Conservation (phyloP, 2,888 invertebrate species). For the Hypselothyrea guttata region DNA sequence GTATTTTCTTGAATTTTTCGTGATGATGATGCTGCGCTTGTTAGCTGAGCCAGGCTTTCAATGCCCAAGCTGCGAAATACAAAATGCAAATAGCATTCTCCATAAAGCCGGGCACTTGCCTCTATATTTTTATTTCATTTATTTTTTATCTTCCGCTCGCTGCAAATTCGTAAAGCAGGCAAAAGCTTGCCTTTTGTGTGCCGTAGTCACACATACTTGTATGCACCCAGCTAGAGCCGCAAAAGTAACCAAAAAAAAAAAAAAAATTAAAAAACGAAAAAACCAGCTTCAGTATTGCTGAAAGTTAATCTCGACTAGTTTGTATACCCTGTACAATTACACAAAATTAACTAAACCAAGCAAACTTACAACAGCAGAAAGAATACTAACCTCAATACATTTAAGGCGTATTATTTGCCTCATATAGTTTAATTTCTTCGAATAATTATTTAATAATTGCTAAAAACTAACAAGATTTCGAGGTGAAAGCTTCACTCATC, state of each 20-base stretch:
- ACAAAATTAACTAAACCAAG: no score
- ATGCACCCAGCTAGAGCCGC: constrained; percentile 15
- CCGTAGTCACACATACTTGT: constrained; percentile 26
- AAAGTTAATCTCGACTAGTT: background rate
- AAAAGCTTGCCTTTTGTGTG: constrained; percentile 54
- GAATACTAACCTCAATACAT: no score
- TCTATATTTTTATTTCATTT: constrained; percentile 9
- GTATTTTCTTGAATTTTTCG: constrained; percentile 47
- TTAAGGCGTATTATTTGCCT: no score
- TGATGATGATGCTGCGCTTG: constrained; percentile 68
- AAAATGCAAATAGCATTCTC: constrained; percentile 63
- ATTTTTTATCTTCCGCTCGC: constrained; percentile 9
- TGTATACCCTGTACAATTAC: background rate
- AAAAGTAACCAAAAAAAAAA: constrained; percentile 39
- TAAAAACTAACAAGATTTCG: no score
- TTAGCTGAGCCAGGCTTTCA: constrained; percentile 58
- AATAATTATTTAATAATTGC: no score
- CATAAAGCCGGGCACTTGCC: constrained; percentile 71
- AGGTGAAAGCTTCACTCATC: background rate
- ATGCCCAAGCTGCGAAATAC: constrained; percentile 37
- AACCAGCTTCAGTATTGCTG: background rate
- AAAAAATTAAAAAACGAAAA: constrained; percentile 30
- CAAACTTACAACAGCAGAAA: no score
- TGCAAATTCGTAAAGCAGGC: constrained; percentile 52
- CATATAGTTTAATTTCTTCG: no score